Conservation (phyloP, 2,113 vertebrate species). For the Danio rerio region DNA sequence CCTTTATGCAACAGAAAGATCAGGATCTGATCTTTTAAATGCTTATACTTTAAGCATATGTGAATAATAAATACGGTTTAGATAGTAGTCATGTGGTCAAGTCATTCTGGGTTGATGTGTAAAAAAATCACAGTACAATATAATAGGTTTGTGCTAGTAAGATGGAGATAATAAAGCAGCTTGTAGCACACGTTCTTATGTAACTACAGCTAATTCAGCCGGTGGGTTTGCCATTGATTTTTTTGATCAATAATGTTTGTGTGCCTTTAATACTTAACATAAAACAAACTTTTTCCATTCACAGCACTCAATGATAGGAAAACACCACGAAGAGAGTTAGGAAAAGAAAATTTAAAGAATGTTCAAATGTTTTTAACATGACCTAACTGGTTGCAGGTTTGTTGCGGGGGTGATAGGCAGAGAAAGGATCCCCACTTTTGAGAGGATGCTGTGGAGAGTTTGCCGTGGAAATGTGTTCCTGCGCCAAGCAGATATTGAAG, state of each 20-base stretch:
- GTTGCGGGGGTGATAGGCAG: constrained; percentile 96
- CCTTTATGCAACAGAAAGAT: not conserved
- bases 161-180: not conserved
- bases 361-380: not conserved
- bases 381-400: constrained; percentile 77
- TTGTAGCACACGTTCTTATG: not conserved
- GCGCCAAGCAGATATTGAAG: constrained; percentile 94
- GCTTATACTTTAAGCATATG: not conserved
- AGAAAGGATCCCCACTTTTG: constrained; percentile 94
- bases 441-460: constrained; percentile 98
- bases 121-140: not conserved
- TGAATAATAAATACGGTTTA: not conserved
- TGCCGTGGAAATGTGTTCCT: constrained; percentile 97
- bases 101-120: not conserved
- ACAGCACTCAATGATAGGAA: not conserved
- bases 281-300: not conserved
- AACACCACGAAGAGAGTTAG: not conserved
- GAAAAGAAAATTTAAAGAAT: too few species aligned
- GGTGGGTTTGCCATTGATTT: constrained; percentile 2
- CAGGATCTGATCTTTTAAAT: not conserved
- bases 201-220: not conserved
- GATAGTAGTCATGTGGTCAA: not conserved
- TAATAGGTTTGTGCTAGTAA: not conserved
- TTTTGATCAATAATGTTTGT: not conserved
- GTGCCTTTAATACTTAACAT: not conserved